Conservation (phyloP, 2,888 invertebrate genomes). For the Exocentrus adspersus region DNA sequence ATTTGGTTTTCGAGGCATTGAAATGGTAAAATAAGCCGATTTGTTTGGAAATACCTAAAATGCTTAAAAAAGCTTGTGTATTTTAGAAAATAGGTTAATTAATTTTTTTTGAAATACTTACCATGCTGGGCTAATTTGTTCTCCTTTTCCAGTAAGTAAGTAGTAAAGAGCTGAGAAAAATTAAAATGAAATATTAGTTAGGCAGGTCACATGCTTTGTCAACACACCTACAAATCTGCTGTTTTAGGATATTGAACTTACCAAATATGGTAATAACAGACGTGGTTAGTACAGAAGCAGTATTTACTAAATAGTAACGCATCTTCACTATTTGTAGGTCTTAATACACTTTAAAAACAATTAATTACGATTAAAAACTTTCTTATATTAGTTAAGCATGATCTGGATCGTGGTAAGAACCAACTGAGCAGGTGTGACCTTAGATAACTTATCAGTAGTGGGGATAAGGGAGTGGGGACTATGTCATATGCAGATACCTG, state of each 20-base stretch:
- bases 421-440: slow-evolving; percentile 27
- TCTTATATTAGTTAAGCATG: slow-evolving; percentile 4
- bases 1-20: no score
- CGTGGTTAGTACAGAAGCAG: slow-evolving; percentile 60
- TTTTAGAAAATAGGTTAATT: not conserved
- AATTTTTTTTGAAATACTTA: slow-evolving; percentile 54
- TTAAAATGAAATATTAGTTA: slow-evolving; percentile 18
- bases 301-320: slow-evolving; percentile 70
- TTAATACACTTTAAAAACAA: slow-evolving; percentile 2
- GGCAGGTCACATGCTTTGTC: slow-evolving; percentile 49
- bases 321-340: slow-evolving; percentile 60
- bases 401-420: slow-evolving; percentile 8
- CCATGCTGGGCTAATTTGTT: slow-evolving; percentile 88
- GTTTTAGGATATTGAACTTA: slow-evolving; percentile 43
- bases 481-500: slow-evolving; percentile 10
- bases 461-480: no score
- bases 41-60: no score
- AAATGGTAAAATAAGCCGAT: no score
- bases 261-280: slow-evolving; percentile 47
- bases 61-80: no score
- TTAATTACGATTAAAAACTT: slow-evolving; percentile 5
- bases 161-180: slow-evolving; percentile 67
- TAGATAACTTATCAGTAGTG: slow-evolving; percentile 23
- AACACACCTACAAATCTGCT: slow-evolving; percentile 36
- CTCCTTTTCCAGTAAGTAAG: slow-evolving; percentile 85